Base-by-base conservation (phyloP, 2,113 vertebrate genomes). In the Actinemys pallida region DNA sequence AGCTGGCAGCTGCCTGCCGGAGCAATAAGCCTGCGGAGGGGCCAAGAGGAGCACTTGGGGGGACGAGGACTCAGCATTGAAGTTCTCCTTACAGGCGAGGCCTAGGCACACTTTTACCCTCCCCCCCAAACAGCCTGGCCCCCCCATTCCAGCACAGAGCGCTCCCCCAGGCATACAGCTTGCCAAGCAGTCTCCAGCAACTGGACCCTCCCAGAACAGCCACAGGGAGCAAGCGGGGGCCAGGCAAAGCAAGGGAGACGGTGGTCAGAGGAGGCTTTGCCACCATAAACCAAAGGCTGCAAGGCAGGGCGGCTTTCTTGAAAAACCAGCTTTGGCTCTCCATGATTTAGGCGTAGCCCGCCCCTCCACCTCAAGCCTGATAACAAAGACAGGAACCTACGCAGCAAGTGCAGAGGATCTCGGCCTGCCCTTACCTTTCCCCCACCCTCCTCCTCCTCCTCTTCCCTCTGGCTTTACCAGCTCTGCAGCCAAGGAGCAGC, bases 301-400 rank as follows among this genome's bases (percentile, higher is more conserved):
- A 45, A 47, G 22, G 11, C 11, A 27, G 24, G 42, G 42, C 10
- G 3, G 10, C 42, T 78, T 13, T 14, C 12, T 25, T 78, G 39
- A 24, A 76, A 76, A 76, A 10, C 5, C 39, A 7, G 42, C 42
- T 47, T 78, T 78, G 75, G 11, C 10, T 78, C 42, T 12, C n/a
- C 2, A 1, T 12, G 29, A 24, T 54, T 0, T 0, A 47, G 72
- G 19, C 19, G 8, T 27, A 4, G 1, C 24, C 25, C 11, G 1
- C 24, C 25, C 11, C 35, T 4, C 31, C 78, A 31, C 47, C 42
- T 50, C 29, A 16, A 10, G 14, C 39, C 50, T 47, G 31, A 8
- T 47, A 56, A 45, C 1, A 52, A 19, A 19, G 75, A 10, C 16
- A 82, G 62, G 65, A 69, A 35, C 10, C 3, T 13, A 10, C 1